Conservation (phyloP, 35 echinoderm and acorn worm genomes). For the Strongylocentrotus purpuratus region DNA sequence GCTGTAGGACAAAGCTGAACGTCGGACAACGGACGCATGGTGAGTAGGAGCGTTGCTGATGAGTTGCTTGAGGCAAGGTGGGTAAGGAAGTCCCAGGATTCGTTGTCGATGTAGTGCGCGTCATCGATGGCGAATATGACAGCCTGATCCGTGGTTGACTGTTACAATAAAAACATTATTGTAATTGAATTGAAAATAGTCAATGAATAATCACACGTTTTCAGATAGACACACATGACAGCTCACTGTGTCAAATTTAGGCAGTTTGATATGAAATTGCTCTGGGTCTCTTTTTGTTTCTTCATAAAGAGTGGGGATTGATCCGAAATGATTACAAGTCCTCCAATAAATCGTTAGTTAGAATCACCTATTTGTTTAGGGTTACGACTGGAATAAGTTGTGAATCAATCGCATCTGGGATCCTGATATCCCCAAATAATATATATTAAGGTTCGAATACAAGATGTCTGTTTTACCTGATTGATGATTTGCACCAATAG, state of each 20-base stretch:
- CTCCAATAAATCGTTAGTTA: too few relatives aligned
- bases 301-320: too few relatives aligned
- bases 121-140: constrained; percentile 93
- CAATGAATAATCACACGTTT: too few relatives aligned
- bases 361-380: too few relatives aligned
- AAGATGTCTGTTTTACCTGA: constrained; percentile 57
- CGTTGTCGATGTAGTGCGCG: constrained; percentile 87
- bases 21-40: constrained; percentile 68
- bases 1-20: constrained; percentile 65
- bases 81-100: constrained; percentile 92
- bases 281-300: too few relatives aligned
- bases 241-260: too few relatives aligned
- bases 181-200: neutral
- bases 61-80: constrained; percentile 78
- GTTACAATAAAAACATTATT: neutral
- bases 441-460: neutral
- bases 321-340: too few relatives aligned
- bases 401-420: too few relatives aligned
- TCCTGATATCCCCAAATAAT: neutral
- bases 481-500: constrained; percentile 80
- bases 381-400: too few relatives aligned
- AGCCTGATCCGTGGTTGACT: constrained; percentile 74
- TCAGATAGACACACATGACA: too few relatives aligned
- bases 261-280: too few relatives aligned
- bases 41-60: constrained; percentile 75